Base-by-base conservation (phyloP, 2,797 vertebrate species). In the Tauraco hartlaubi region DNA sequence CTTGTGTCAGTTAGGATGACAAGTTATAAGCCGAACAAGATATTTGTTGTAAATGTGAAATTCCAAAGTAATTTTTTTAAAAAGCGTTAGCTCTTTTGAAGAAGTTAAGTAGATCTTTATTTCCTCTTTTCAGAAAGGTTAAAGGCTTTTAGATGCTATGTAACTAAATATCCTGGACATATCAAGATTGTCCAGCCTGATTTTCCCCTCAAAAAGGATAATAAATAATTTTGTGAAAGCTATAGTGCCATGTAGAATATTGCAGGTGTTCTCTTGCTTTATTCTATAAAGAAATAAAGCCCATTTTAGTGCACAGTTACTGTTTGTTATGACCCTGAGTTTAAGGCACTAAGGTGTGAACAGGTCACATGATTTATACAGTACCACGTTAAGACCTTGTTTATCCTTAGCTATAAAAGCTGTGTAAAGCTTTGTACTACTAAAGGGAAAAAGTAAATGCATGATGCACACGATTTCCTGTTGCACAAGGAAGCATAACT, bases 1-100 rank as follows among this genome's bases (percentile, higher is more conserved):
- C 88, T 86, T 86, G 37, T 63, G 33, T 73, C 87, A 97, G 85
- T 89, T 91, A 96, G 64, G 72, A 93, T 75, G 49, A 88, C 44
- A 94, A 85, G 46, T 82, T 83, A 81, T 69, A 93, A 94, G 44
- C 15, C 56, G 37, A 81, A 81, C 63, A 75, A 88, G 96, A 7
- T 67, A 94, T 78, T 76, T 78, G 22, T 33, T 91, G 35, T 37
- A 64, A 85, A 33, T 2, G 2, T 76, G 59, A 96, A 93, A 67
- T 51, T 79, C 37, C 35, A 8, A 94, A 72, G 41, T 61, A 72
- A 33, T 51, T 15, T 41, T 28, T 73, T 33, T 49, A n/a, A n/a
- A 62, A 61, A 67, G 46, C 15, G 48, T 84, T 81, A 85, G 44
- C 23, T 91, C 90, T 74, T 90, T 94, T 49, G 55, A 83, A 83